Evolutionary conservation across 2,797 vertebrate species (phyloP).

Genomic region (Chromis chromis): DNA sequence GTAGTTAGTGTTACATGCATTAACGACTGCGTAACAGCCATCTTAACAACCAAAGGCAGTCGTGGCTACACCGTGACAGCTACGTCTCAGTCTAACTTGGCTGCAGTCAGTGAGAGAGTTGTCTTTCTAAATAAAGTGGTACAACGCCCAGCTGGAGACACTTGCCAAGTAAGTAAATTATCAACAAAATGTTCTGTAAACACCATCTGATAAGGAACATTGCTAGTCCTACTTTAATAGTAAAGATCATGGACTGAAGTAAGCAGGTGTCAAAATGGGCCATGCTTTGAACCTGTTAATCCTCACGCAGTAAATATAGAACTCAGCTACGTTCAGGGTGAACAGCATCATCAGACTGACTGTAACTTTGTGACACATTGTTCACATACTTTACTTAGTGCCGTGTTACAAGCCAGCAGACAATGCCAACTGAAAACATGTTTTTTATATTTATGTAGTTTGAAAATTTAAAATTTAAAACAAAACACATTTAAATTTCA

Average conservation of each 20-base stretch:
- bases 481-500: background rate
- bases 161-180: background rate
- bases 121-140: background rate
- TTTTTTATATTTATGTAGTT: background rate
- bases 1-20: background rate
- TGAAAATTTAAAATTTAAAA: background rate
- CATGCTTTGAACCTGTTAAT: conserved; percentile 77
- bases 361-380: conserved; percentile 59
- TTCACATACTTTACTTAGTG: conserved; percentile 44
- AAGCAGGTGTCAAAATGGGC: conserved; percentile 81
- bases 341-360: conserved; percentile 59
- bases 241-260: conserved; percentile 67
- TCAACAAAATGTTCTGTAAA: background rate
- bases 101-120: background rate
- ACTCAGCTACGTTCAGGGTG: conserved; percentile 60
- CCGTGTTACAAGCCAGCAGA: conserved; percentile 6
- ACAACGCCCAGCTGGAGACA: conserved; percentile 1
- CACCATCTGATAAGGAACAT: conserved; percentile 5
- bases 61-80: background rate
- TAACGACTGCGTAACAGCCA: background rate
- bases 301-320: conserved; percentile 84
- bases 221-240: background rate
- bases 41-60: background rate
- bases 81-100: background rate
- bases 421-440: conserved; percentile 3